phyloP scores from a whole-genome alignment of 2,888 invertebrate species.

The Netelia melanura region DNA sequence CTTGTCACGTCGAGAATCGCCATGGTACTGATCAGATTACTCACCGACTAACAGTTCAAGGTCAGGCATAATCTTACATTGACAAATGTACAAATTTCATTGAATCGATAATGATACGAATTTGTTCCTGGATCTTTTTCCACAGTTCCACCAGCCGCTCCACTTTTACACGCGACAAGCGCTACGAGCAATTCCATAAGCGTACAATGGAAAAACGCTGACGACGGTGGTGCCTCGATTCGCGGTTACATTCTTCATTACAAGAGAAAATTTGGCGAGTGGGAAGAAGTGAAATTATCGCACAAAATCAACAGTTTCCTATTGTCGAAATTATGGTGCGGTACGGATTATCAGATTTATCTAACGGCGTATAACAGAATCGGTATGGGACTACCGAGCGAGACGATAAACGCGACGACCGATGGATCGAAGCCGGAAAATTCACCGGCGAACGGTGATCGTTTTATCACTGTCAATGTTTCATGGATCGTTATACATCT shows the following conservation, averaged over 20 bases:
- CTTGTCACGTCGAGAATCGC: constrained; percentile 93
- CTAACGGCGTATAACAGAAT: constrained; percentile 96
- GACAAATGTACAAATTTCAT: too few relatives aligned
- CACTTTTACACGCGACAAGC: constrained; percentile 92
- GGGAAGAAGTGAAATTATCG: constrained; percentile 95
- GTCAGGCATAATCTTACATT: constrained; percentile 70
- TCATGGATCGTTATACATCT: constrained; percentile 95
- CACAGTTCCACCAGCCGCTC: constrained; percentile 94
- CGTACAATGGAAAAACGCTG: constrained; percentile 92
- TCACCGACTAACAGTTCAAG: constrained; percentile 89
- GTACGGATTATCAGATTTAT: constrained; percentile 94
- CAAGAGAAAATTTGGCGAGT: constrained; percentile 95
- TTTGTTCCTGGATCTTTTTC: constrained; percentile 80
- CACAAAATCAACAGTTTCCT: constrained; percentile 93
- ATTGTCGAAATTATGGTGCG: constrained; percentile 94
- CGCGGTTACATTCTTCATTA: constrained; percentile 95
- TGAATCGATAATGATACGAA: neutral
- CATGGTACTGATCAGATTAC: constrained; percentile 94
- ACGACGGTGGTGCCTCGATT: constrained; percentile 89
- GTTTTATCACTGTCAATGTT: constrained; percentile 90
- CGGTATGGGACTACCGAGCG: constrained; percentile 95
- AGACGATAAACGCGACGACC: constrained; percentile 91
- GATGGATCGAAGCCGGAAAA: constrained; percentile 83
- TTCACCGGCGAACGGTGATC: constrained; percentile 81
- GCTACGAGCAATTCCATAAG: constrained; percentile 94